phyloP scores from a whole-genome alignment of 2,888 invertebrate species.

The Antitype chi region DNA sequence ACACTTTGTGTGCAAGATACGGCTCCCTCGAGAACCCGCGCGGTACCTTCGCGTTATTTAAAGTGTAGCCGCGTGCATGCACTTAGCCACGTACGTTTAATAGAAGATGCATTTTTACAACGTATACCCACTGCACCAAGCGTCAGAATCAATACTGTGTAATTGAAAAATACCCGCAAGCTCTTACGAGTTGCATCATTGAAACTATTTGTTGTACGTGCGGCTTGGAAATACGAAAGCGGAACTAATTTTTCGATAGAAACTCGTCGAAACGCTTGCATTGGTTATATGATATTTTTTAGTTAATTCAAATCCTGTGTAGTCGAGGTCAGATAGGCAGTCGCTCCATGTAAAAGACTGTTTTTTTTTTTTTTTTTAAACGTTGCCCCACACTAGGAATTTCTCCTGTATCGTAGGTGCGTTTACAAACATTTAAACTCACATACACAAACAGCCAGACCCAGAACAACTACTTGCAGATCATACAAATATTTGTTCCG shows the following conservation, averaged over 20 bases:
- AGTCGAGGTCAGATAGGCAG: too few relatives aligned
- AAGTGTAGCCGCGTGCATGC: slow-evolving; percentile 46
- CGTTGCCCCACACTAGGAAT: too few relatives aligned
- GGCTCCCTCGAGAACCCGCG: slow-evolving; percentile 63
- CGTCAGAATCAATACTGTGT: slow-evolving; percentile 18
- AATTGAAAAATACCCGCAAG: slow-evolving; percentile 15
- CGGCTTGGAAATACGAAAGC: not conserved
- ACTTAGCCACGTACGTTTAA: slow-evolving; percentile 24
- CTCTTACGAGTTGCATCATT: slow-evolving; percentile 18
- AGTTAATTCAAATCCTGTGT: not conserved
- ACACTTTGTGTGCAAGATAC: slow-evolving; percentile 67
- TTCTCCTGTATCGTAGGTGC: too few relatives aligned
- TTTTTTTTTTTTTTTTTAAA: too few relatives aligned
- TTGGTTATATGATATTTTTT: not conserved
- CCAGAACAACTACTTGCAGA: too few relatives aligned
- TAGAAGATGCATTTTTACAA: slow-evolving; percentile 33
- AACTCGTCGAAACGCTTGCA: not conserved
- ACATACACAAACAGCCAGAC: too few relatives aligned
- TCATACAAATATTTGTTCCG: too few relatives aligned
- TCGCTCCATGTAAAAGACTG: too few relatives aligned
- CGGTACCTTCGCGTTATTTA: slow-evolving; percentile 62
- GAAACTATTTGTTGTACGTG: slow-evolving; percentile 8
- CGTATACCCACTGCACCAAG: slow-evolving; percentile 16
- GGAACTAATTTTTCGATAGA: not conserved
- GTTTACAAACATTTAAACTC: too few relatives aligned